Evolutionary conservation across 1,140 invertebrate genomes (phyloP).

Genomic region (Drosophila persimilis): DNA sequence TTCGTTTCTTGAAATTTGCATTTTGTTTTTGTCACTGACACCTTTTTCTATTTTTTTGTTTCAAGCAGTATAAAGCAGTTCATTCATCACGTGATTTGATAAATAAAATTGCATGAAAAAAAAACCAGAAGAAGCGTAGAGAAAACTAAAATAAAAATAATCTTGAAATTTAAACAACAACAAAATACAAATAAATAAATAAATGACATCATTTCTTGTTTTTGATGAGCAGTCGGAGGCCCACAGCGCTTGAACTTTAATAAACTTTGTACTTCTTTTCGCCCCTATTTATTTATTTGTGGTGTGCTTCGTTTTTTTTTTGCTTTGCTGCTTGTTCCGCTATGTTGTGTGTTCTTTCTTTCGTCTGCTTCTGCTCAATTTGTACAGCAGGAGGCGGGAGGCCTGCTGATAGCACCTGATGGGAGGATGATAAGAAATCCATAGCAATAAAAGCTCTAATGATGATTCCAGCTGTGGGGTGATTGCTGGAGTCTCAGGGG

Average conservation of each 20-base stretch:
- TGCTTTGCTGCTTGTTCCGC: neutral
- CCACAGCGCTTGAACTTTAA: constrained; percentile 60
- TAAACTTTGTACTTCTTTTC: constrained; percentile 71
- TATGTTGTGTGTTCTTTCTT: neutral
- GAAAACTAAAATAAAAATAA: constrained; percentile 23
- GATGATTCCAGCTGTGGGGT: constrained; percentile 19
- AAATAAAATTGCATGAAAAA: constrained; percentile 9
- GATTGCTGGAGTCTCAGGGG: too few species aligned
- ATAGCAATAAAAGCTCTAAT: constrained; percentile 19
- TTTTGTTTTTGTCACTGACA: constrained; percentile 1
- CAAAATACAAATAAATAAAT: constrained; percentile 41
- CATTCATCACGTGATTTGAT: constrained; percentile 20
- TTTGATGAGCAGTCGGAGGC: constrained; percentile 6
- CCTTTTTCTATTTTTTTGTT: neutral
- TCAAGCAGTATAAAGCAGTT: neutral
- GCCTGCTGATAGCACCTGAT: constrained; percentile 39
- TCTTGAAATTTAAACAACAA: constrained; percentile 30
- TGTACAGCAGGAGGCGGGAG: neutral
- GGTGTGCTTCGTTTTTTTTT: constrained; percentile 1
- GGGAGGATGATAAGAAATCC: constrained; percentile 21
- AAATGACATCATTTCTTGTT: constrained; percentile 68
- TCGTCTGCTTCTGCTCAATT: constrained; percentile 5
- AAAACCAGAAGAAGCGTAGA: constrained; percentile 19
- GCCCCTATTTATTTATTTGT: constrained; percentile 9
- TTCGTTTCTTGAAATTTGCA: too few species aligned